Evolutionary conservation across 2,888 invertebrate genomes (phyloP).

Genomic region (Drosophila buzzatii): DNA sequence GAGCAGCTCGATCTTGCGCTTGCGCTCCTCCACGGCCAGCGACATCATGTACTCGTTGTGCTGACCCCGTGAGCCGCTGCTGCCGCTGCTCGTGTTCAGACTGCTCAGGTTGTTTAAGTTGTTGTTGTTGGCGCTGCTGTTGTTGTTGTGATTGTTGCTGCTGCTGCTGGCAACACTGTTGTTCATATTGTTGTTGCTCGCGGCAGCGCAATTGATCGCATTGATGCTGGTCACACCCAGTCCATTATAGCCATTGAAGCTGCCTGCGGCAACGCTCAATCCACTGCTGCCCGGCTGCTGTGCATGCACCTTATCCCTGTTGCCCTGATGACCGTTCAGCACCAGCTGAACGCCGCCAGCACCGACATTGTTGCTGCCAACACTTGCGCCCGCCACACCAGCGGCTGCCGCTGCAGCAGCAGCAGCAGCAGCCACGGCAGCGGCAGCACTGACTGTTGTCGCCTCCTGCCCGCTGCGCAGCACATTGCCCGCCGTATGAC

Average conservation of each 20-base stretch:
- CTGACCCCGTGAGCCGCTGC: slow-evolving; percentile 45
- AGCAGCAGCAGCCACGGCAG: background rate
- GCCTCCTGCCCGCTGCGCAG: slow-evolving; percentile 1
- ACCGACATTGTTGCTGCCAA: background rate
- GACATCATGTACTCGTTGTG: slow-evolving; percentile 82
- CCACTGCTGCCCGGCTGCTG: slow-evolving; percentile 30
- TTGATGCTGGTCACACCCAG: slow-evolving; percentile 34
- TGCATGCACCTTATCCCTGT: slow-evolving; percentile 40
- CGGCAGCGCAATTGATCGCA: slow-evolving; percentile 14
- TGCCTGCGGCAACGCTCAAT: slow-evolving; percentile 51
- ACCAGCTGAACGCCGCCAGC: slow-evolving; percentile 50
- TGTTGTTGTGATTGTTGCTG: slow-evolving; percentile 11
- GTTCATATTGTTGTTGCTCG: slow-evolving; percentile 12
- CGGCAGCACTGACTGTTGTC: slow-evolving; percentile 27
- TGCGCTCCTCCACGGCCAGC: slow-evolving; percentile 84
- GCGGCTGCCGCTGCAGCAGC: slow-evolving; percentile 14
- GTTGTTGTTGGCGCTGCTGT: background rate
- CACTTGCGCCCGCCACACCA: slow-evolving; percentile 32
- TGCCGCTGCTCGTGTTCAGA: background rate
- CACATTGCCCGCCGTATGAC: background rate
- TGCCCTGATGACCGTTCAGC: slow-evolving; percentile 55
- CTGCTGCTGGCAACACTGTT: slow-evolving; percentile 5
- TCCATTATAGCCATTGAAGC: slow-evolving; percentile 65
- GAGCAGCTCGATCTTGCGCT: slow-evolving; percentile 83
- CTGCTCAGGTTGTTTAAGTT: background rate